phyloP scores from a whole-genome alignment of 2,797 vertebrate genomes.

The Parauchenoglanis punctatus region DNA sequence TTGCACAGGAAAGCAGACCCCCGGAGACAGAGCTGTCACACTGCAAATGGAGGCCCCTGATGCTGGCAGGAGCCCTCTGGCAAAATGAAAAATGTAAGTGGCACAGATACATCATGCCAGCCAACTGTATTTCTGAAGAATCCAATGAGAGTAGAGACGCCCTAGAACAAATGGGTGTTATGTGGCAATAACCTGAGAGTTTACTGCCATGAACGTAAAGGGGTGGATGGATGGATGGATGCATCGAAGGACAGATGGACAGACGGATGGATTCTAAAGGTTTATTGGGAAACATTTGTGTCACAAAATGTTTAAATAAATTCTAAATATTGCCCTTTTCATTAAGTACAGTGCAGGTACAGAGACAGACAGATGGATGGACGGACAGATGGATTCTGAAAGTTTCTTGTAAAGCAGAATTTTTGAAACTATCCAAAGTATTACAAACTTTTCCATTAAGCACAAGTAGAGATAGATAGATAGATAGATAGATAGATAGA shows the following conservation, averaged over 20 bases:
- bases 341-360: neutral
- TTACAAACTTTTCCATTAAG: neutral
- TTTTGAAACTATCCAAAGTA: neutral
- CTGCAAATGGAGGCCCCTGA: slow-evolving; percentile 74
- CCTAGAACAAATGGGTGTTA: slow-evolving; percentile 67
- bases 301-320: neutral
- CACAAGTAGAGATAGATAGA: slow-evolving; percentile 6
- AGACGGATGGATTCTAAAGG: neutral
- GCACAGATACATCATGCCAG: slow-evolving; percentile 82
- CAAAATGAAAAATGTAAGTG: slow-evolving; percentile 83
- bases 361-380: slow-evolving; percentile 2
- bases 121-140: slow-evolving; percentile 74
- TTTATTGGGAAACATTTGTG: neutral
- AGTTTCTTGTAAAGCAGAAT: neutral
- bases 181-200: slow-evolving; percentile 51
- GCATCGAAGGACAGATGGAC: neutral
- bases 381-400: neutral
- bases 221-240: slow-evolving; percentile 1
- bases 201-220: slow-evolving; percentile 8
- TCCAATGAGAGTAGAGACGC: slow-evolving; percentile 73
- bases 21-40: slow-evolving; percentile 81
- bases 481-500: slow-evolving; percentile 14
- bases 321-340: neutral
- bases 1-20: slow-evolving; percentile 75
- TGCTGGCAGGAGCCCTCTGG: slow-evolving; percentile 80